Conservation (phyloP, 30 jellyfish, hydroid and myxozoan genomes). For the Chironex yamaguchii region DNA sequence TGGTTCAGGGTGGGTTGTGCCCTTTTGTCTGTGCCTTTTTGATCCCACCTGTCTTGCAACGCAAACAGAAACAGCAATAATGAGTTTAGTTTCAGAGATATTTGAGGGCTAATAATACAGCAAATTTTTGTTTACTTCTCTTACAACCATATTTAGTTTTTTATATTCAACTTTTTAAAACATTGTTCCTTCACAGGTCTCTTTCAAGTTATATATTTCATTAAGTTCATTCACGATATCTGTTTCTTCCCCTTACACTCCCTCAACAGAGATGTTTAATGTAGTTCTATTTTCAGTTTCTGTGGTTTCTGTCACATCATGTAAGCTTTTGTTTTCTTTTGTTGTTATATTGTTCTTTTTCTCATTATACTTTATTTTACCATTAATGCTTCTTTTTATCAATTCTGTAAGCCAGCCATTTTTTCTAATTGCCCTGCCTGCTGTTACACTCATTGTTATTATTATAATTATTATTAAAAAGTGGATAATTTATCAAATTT, state of each 20-base stretch:
- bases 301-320: not conserved
- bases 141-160: not conserved
- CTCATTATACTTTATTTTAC: not conserved
- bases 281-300: not conserved
- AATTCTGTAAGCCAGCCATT: not conserved
- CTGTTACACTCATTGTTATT: too few relatives aligned
- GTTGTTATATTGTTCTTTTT: not conserved
- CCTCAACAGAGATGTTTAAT: not conserved
- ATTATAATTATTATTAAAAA: too few relatives aligned
- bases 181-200: not conserved
- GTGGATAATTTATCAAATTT: too few relatives aligned
- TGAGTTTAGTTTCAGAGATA: conserved; percentile 41
- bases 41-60: conserved; percentile 10
- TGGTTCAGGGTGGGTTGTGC: conserved; percentile 5
- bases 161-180: not conserved
- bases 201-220: not conserved
- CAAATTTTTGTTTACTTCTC: conserved; percentile 24
- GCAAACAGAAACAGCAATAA: conserved; percentile 23
- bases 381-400: not conserved
- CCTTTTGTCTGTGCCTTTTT: not conserved
- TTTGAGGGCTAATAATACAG: conserved; percentile 29
- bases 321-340: not conserved
- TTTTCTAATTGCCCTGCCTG: too few relatives aligned
- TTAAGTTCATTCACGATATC: not conserved
- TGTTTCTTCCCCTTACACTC: not conserved